Evolutionary conservation across 2,113 vertebrate species (phyloP), one percentile per base, ranked within the genome.

Genomic region (Columba janthina): DNA sequence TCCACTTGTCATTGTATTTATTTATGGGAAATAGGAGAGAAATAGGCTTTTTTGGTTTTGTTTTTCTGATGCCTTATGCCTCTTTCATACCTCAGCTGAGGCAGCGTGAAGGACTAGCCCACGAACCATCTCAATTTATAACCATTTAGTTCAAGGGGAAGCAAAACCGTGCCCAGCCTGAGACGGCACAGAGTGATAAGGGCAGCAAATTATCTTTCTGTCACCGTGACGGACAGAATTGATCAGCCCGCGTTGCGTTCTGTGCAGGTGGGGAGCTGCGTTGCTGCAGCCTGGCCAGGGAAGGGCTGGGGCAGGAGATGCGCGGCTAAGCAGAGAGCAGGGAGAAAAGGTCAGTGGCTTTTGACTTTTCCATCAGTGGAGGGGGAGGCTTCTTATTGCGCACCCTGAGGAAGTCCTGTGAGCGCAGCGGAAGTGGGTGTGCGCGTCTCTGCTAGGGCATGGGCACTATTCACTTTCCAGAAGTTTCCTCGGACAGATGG

Each of bases 171-270:
- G 88, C 90, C 70, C 1, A 0, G 70, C 53, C 73, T 80, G 48
- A 96, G 86, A 56, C 83, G 74, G 76, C 66, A 26, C 3, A 2
- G 83, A 89, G 80, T 51, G 95, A 93, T 90, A 93, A 90, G 91
- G 86, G 73, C 83, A 96, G 90, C 65, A 77, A 75, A 86, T 92
- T 74, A 78, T 75, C 77, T 90, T 93, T 75, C 83, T 89, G 90
- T 90, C 89, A 67, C 74, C 0, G 0, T 50, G 76, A 86, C 12
- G 65, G 93, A 92, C 93, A 82, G 93, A 70, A 89, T 26, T 84
- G 93, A 96, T 93, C 24, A 2, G 72, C 56, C 48, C 81, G 38
- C 5, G 4, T 51, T 36, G 69, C 15, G 1, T 42, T 80, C 72
- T 17, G 69, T 70, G 88, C 90, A 46, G 88, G 60, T 44, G 74